Evolutionary conservation across 1,140 invertebrate genomes (phyloP), one percentile per base, ranked within the genome.

Genomic region (Vollenhovia emeryi): DNA sequence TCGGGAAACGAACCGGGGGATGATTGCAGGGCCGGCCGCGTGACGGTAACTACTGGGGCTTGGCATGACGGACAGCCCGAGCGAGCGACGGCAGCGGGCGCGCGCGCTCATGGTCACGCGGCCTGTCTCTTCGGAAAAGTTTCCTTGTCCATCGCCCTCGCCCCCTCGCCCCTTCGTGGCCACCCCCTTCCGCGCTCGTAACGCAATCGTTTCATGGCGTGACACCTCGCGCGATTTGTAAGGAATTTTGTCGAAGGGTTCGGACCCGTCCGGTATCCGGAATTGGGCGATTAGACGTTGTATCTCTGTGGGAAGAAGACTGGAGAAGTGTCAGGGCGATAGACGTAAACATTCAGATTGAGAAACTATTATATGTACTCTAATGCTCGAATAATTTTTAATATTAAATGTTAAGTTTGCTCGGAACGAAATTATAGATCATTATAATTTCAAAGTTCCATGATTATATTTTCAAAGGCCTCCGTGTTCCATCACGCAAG

Each of bases 1-100:
- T 62, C 52, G 83, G 52, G 60, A 60, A 87, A 86, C 88, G 88
- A 91, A 91, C 89, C 90, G 89, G 87, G 48, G 91, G 90, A 94
- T 94, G 93, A 94, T 94, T 93, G 92, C 90, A 87, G 91, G 90
- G 87, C 87, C 90, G 92, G 91, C 92, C 92, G 92, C 93, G 93
- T 94, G 93, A 94, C 93, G 92, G 91, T 94, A 94, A 94, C 93
- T 94, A 94, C 93, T 89, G 92, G 93, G 93, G 92, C 89, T 93
- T 92, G 92, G 86, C 89, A 86, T 92, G 92, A 93, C 92, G 88
- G 93, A 93, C 93, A 93, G 93, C 87, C 78, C 91, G 87, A 68
- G 48, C 76, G 60, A 60, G 75, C 89, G 91, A 90, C 90, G 87
- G 87, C 87, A 85, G 57, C 75, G 21, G 7, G 40, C 60, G 59